Evolutionary conservation across 2,113 vertebrate genomes (phyloP).

Genomic region (Phrynosoma platyrhinos): DNA sequence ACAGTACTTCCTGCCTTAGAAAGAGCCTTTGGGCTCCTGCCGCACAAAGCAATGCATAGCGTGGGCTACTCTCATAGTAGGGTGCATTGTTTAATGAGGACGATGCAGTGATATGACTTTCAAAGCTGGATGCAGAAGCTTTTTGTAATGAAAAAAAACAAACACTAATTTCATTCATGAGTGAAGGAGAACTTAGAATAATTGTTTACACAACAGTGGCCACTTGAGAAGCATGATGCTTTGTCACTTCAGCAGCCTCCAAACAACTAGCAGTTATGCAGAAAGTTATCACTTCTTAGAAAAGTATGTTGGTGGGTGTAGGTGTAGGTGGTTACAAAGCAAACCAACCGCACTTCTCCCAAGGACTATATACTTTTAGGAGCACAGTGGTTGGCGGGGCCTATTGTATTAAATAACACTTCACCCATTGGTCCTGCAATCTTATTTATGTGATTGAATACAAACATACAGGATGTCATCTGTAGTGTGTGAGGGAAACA

Average conservation of each 20-base stretch:
- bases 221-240: neutral
- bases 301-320: too few species aligned
- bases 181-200: neutral
- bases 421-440: too few species aligned
- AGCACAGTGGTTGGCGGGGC: too few species aligned
- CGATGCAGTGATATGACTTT: neutral
- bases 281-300: too few species aligned
- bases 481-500: too few species aligned
- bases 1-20: constrained; percentile 6
- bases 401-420: too few species aligned
- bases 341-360: too few species aligned
- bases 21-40: constrained; percentile 35
- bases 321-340: too few species aligned
- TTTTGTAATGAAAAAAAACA: constrained; percentile 1
- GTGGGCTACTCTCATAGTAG: neutral
- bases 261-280: neutral
- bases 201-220: constrained; percentile 4
- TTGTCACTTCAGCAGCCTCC: neutral
- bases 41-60: neutral
- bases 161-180: neutral
- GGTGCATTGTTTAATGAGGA: constrained; percentile 14
- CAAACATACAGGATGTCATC: too few species aligned
- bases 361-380: too few species aligned
- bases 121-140: neutral
- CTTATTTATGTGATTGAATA: too few species aligned